phyloP scores from a whole-genome alignment of 1,140 invertebrate species.

The Limonius californicus region DNA sequence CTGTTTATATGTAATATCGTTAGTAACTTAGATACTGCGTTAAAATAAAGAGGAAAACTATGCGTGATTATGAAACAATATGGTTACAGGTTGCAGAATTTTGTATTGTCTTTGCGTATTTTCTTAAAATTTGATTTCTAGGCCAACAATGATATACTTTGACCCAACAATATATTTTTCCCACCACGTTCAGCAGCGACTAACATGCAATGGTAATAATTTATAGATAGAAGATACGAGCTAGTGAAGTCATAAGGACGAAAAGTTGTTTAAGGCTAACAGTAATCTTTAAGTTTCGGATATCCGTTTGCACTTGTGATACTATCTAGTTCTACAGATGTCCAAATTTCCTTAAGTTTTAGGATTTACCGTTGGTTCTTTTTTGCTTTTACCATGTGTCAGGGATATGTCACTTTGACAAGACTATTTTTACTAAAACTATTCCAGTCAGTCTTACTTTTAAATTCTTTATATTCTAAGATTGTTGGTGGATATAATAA shows the following conservation, averaged over 20 bases:
- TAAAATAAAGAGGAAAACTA: no score
- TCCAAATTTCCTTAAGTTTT: background rate
- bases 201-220: background rate
- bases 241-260: background rate
- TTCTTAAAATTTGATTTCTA: no score
- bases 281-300: background rate
- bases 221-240: background rate
- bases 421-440: background rate
- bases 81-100: no score
- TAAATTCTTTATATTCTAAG: no score
- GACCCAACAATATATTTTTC: no score
- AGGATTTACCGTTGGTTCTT: background rate
- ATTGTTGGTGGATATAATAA: no score
- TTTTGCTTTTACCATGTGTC: background rate
- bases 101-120: no score
- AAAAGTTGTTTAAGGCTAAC: background rate
- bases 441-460: slow-evolving; percentile 2
- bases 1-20: no score
- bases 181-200: no score
- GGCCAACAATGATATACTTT: no score
- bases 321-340: background rate
- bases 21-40: no score
- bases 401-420: background rate
- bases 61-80: no score
- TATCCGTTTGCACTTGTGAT: background rate